Evolutionary conservation across 2,888 invertebrate genomes (phyloP).

Genomic region (Drepanosiphum platanoidis): DNA sequence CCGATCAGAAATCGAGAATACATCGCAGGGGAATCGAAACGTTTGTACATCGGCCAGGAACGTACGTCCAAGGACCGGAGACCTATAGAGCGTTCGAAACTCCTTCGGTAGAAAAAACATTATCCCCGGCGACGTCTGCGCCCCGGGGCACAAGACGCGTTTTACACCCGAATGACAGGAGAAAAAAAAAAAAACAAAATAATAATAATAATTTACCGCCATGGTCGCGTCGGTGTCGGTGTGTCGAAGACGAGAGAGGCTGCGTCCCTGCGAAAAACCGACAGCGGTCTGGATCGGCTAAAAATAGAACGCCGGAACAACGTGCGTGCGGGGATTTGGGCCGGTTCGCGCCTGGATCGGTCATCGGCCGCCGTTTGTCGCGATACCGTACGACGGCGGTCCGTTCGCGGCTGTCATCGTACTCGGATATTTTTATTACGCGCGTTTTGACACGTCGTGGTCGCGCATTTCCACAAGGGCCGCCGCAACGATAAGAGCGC

Average conservation of each 20-base stretch:
- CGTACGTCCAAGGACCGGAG: no score
- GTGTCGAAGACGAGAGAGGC: background rate
- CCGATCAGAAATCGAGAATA: no score
- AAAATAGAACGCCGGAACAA: slow-evolving; percentile 38
- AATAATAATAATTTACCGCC: slow-evolving; percentile 47
- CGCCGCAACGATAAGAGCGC: background rate
- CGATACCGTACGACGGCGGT: background rate
- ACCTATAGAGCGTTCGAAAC: no score
- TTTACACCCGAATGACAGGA: no score
- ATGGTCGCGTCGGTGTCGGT: background rate
- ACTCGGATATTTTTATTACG: background rate
- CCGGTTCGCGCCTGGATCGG: slow-evolving; percentile 23
- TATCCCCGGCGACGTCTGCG: no score
- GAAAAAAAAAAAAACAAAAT: no score
- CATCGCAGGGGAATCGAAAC: no score
- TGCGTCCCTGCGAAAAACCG: background rate
- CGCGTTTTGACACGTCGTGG: background rate
- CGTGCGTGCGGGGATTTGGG: slow-evolving; percentile 3
- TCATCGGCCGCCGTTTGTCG: background rate
- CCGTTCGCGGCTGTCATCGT: no score
- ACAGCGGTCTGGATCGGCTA: slow-evolving; percentile 18
- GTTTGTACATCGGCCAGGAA: no score
- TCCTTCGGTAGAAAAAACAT: no score
- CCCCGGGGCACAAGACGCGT: no score
- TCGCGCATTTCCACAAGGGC: background rate